Evolutionary conservation across 2,888 invertebrate species (phyloP).

Genomic region (Erynnis tages): DNA sequence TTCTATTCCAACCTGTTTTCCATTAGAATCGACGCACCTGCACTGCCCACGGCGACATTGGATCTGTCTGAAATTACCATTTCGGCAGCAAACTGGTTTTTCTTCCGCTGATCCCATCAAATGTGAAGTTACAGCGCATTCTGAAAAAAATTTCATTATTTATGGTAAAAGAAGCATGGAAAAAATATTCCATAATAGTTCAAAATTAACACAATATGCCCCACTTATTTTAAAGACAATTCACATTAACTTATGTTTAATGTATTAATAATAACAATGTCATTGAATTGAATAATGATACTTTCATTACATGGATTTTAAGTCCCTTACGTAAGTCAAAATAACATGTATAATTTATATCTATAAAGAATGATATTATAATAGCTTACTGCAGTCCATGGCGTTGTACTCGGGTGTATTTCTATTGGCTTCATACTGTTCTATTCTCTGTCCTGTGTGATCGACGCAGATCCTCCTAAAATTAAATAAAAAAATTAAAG

Average conservation of each 20-base stretch:
- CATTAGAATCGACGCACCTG: slow-evolving; percentile 83
- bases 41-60: slow-evolving; percentile 84
- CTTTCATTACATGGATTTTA: too few relatives aligned
- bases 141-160: slow-evolving; percentile 66
- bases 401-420: slow-evolving; percentile 54
- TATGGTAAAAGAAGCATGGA: too few relatives aligned
- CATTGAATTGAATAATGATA: too few relatives aligned
- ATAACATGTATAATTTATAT: too few relatives aligned
- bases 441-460: slow-evolving; percentile 77
- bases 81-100: slow-evolving; percentile 81
- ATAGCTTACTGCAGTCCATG: slow-evolving; percentile 84
- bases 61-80: slow-evolving; percentile 83
- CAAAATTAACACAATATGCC: too few relatives aligned
- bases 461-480: slow-evolving; percentile 82
- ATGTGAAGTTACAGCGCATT: slow-evolving; percentile 81
- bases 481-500: slow-evolving; percentile 23
- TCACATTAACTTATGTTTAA: too few relatives aligned
- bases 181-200: not conserved
- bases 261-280: too few relatives aligned
- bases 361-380: too few relatives aligned
- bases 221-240: too few relatives aligned
- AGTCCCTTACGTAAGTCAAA: too few relatives aligned
- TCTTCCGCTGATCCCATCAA: slow-evolving; percentile 65
- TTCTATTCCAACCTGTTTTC: slow-evolving; percentile 74
- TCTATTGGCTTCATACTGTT: slow-evolving; percentile 65